These are phyloP conservation scores for Sisor rabdophorus DNA, from an alignment of 2,113 vertebrate species.

Conservation along the genomic window DNA sequence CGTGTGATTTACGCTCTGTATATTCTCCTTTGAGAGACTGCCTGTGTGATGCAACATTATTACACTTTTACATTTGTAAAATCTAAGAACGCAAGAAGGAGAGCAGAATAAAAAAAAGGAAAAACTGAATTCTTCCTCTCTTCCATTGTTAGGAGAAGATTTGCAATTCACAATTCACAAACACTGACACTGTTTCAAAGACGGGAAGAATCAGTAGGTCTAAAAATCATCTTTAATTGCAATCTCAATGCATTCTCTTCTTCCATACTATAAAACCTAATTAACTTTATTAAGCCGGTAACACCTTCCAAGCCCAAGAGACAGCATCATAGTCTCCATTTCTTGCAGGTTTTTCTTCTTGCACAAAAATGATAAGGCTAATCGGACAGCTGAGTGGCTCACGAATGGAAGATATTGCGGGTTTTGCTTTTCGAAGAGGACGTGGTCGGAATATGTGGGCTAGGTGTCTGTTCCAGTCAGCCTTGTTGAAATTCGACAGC, in stretches of 20 bases:
- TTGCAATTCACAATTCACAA: background rate
- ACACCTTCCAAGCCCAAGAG: conserved; percentile 58
- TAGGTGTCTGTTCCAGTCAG: conserved; percentile 47
- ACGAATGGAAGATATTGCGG: conserved; percentile 61
- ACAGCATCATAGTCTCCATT: conserved; percentile 54
- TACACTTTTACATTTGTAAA: conserved; percentile 45
- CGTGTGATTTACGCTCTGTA: conserved; percentile 68
- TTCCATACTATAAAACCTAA: conserved; percentile 56
- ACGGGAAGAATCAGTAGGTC: conserved; percentile 33
- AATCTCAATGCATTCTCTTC: conserved; percentile 63
- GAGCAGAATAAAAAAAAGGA: conserved; percentile 3
- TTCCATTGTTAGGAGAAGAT: conserved; percentile 4
- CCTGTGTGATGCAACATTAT: conserved; percentile 48
- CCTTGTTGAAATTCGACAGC: conserved; percentile 38
- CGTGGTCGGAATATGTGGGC: conserved; percentile 58
- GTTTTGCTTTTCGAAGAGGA: conserved; percentile 60
- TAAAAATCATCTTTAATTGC: conserved; percentile 65
- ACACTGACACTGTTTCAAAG: background rate
- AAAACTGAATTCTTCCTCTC: conserved; percentile 18
- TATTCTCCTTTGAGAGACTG: conserved; percentile 55
- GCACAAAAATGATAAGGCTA: conserved; percentile 67
- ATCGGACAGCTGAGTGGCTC: conserved; percentile 61
- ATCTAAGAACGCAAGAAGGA: conserved; percentile 30
- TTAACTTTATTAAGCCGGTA: conserved; percentile 61
- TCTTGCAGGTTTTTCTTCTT: conserved; percentile 63